Evolutionary conservation across 2,797 vertebrate genomes (phyloP), one percentile per base, ranked within the genome.

Genomic region (Setipinna tenuifilis): DNA sequence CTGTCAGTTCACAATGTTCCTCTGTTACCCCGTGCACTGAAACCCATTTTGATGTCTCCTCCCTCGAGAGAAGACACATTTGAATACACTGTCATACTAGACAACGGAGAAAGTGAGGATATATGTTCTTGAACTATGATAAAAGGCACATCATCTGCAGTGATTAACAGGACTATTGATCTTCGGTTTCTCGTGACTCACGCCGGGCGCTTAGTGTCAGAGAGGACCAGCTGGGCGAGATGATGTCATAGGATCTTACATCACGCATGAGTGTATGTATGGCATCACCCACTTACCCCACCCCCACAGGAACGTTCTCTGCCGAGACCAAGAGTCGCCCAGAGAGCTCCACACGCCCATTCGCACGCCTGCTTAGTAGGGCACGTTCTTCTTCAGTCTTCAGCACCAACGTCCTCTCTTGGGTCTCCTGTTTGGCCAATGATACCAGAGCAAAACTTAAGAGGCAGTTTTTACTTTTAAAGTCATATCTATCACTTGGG

Each of bases 161-260:
- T 78, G 71, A 78, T 78, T 78, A 78, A 78, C 71, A 78, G 71
- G 7, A 84, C 83, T 65, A 86, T 88, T 81, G 75, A 83, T 87
- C 85, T 82, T 58, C 54, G 78, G 61, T 59, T 86, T 82, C 41
- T 28, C 31, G 48, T 88, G 85, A 89, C 83, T 89, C 87, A 87
- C 14, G 46, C 7, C 9, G 75, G 48, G 84, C 48, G 61, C 68
- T 83, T 57, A 61, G 83, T 87, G 61, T 75, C 59, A 23, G 85
- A 62, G 28, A 31, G 59, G 80, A 87, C 86, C 85, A 86, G 85
- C 84, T 85, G 83, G 44, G 82, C 35, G 81, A 88, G 65, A 81
- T 88, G 85, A 89, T 82, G 86, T 88, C 86, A 87, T 81, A 31
- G 11, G 44, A 61, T 85, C 81, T 86, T 57, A 89, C 86, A 87